Conservation (phyloP, 2,113 vertebrate species). For the Eolophus roseicapilla region DNA sequence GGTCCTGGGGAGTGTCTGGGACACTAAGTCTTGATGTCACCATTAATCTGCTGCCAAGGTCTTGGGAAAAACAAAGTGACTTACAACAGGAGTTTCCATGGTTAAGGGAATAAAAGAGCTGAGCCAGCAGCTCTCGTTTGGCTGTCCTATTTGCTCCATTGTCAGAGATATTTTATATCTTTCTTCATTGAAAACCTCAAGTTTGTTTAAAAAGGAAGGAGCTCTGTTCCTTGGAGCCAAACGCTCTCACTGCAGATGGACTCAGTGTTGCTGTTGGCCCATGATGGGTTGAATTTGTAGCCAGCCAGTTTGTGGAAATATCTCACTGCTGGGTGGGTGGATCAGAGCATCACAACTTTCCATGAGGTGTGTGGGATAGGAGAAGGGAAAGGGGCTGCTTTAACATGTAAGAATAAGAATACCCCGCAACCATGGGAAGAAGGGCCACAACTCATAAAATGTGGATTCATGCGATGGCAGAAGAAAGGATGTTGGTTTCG, state of each 20-base stretch:
- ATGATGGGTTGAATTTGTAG: constrained; percentile 27
- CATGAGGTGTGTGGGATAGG: neutral
- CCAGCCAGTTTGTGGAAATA: neutral
- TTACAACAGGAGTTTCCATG: neutral
- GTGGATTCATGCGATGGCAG: neutral
- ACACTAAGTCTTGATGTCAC: neutral
- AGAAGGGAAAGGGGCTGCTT: neutral
- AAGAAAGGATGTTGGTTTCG: neutral
- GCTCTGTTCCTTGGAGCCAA: neutral
- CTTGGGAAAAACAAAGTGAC: neutral
- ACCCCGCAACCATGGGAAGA: neutral
- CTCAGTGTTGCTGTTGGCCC: neutral
- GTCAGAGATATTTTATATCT: constrained; percentile 54
- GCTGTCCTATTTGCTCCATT: neutral
- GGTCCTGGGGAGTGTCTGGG: neutral
- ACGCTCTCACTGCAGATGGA: neutral
- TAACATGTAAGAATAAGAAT: neutral
- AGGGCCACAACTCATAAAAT: neutral
- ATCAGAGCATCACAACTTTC: neutral
- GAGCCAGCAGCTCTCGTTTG: constrained; percentile 43
- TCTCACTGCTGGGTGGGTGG: neutral
- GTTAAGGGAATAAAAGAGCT: constrained; percentile 60
- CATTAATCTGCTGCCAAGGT: neutral
- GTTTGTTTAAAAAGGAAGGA: constrained; percentile 7
- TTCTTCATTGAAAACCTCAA: constrained; percentile 57